These are phyloP conservation scores for Phrynosoma blainvillii DNA, from an alignment of 2,113 vertebrate genomes.

Conservation along the genomic window DNA sequence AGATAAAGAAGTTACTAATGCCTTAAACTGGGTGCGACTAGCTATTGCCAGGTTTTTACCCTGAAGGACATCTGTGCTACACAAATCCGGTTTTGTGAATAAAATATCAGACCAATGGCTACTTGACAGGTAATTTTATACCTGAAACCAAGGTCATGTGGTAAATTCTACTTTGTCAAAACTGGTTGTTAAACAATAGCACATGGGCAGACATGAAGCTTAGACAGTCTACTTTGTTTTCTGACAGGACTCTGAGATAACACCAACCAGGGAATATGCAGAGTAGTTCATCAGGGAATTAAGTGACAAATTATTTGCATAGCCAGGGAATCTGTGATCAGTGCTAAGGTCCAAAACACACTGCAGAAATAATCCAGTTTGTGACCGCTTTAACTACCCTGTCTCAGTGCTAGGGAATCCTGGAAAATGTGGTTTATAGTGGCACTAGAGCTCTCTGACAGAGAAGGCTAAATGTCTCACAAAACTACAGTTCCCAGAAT, in stretches of 20 bases:
- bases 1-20: neutral
- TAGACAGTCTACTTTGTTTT: neutral
- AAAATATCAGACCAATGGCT: neutral
- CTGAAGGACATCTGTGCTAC: neutral
- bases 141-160: neutral
- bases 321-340: too few species aligned
- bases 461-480: too few species aligned
- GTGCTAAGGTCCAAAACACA: too few species aligned
- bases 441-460: too few species aligned
- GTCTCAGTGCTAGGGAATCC: too few species aligned
- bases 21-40: neutral
- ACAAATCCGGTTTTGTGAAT: neutral
- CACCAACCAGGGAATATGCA: neutral
- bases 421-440: too few species aligned
- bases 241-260: neutral
- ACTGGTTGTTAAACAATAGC: neutral
- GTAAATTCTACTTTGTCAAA: neutral
- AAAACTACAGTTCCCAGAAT: too few species aligned
- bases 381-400: too few species aligned
- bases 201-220: neutral
- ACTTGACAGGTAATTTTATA: neutral
- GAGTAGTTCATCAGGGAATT: neutral
- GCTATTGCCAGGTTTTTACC: neutral
- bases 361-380: too few species aligned
- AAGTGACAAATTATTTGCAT: too few species aligned